phyloP scores from a whole-genome alignment of 2,888 invertebrate genomes.

The Anaspis maculata region DNA sequence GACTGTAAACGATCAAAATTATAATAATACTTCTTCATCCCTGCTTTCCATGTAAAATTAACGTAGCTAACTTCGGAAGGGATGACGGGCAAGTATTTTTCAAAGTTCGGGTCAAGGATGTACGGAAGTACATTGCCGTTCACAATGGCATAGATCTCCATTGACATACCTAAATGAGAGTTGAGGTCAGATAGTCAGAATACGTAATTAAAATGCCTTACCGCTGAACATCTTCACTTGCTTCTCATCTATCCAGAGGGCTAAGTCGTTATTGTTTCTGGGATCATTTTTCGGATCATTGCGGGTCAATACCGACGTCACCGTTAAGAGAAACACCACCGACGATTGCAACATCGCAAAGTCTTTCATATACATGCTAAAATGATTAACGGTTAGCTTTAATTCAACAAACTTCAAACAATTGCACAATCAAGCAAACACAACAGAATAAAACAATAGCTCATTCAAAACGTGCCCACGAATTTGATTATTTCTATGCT shows the following conservation, averaged over 20 bases:
- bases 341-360: slow-evolving; percentile 26
- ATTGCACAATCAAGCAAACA: too few relatives aligned
- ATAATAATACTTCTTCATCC: slow-evolving; percentile 71
- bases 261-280: slow-evolving; percentile 53
- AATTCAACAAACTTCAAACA: too few relatives aligned
- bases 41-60: slow-evolving; percentile 87
- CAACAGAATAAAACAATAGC: too few relatives aligned
- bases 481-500: too few relatives aligned
- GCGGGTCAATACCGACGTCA: slow-evolving; percentile 25
- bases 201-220: slow-evolving; percentile 38
- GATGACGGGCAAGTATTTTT: slow-evolving; percentile 80
- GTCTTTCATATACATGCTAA: slow-evolving; percentile 25
- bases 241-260: slow-evolving; percentile 84
- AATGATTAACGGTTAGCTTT: too few relatives aligned
- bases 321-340: slow-evolving; percentile 21
- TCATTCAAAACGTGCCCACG: too few relatives aligned
- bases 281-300: slow-evolving; percentile 39
- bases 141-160: slow-evolving; percentile 84
- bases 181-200: neutral
- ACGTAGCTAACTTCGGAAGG: slow-evolving; percentile 87
- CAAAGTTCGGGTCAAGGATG: slow-evolving; percentile 83
- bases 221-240: slow-evolving; percentile 89
- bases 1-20: slow-evolving; percentile 81
- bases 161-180: slow-evolving; percentile 58
- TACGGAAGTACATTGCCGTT: slow-evolving; percentile 81